Percentiles rank a stretch among this genome's conserved stretches.
Evolutionary conservation across 2,797 vertebrate genomes (phyloP).

Genomic region (Geotrypetes seraphini): DNA sequence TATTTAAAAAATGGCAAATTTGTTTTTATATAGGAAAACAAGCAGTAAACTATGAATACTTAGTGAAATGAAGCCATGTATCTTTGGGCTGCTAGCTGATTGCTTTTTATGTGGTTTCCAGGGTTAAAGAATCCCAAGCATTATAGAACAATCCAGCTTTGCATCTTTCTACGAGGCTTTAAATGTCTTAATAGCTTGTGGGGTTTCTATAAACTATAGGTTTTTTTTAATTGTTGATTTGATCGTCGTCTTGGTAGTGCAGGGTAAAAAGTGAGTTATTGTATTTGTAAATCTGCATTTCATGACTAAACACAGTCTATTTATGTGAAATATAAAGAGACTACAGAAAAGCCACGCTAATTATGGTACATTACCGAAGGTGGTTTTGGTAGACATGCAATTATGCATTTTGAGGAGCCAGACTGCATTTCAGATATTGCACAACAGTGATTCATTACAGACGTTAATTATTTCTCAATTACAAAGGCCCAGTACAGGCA

Average conservation of each 20-base stretch:
- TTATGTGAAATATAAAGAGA: slow-evolving; percentile 32
- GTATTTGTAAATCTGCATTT: not conserved
- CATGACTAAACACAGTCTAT: not conserved
- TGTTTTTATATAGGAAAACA: too few relatives aligned
- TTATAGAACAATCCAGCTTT: not conserved
- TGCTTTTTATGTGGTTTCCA: too few relatives aligned
- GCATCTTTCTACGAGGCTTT: not conserved
- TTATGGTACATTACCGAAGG: slow-evolving; percentile 42
- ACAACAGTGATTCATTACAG: slow-evolving; percentile 40
- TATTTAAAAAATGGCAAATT: too few relatives aligned
- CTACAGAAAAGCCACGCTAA: slow-evolving; percentile 24
- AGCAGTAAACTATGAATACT: too few relatives aligned
- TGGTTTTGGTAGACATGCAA: slow-evolving; percentile 54
- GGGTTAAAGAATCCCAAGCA: not conserved
- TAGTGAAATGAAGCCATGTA: too few relatives aligned
- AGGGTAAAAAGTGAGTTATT: not conserved
- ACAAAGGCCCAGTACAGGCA: not conserved
- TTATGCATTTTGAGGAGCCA: slow-evolving; percentile 54
- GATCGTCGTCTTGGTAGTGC: not conserved
- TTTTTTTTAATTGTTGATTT: not conserved
- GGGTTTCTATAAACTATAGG: not conserved
- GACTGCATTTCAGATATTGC: slow-evolving; percentile 43
- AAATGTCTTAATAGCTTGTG: not conserved
- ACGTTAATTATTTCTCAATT: not conserved
- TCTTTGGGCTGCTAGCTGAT: too few relatives aligned